Evolutionary conservation across 2,113 vertebrate genomes (phyloP), one percentile per base, ranked within the genome.

Genomic region (Clinocottus analis): DNA sequence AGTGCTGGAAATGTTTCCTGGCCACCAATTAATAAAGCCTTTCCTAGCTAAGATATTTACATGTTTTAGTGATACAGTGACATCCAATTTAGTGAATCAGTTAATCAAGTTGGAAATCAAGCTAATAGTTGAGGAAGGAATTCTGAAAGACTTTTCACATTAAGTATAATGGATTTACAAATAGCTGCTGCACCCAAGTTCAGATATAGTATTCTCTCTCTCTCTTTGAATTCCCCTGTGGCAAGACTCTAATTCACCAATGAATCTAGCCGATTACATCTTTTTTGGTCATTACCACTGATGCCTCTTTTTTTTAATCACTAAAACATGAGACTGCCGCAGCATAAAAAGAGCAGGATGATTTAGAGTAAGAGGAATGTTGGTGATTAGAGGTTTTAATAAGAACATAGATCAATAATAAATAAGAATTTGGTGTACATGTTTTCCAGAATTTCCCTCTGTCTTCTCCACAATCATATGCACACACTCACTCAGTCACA

Each of bases 401-500:
- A 56, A 45, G 68, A 66, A 47, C 43, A 67, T 27, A 70, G 14
- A 72, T n/a, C n/a, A n/a, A n/a, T n/a, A n/a, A n/a, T n/a, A n/a
- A n/a, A n/a, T n/a, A 45, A 12, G 25, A 29, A 59, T 59, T 23
- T 49, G 51, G 29, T 49, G 39, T 11, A 45, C 55, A 4, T 59
- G 47, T 7, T 61, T 37, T 60, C 14, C 7, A 66, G 21, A 77
- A 7, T 5, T 41, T 68, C 5, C 43, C 58, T 73, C 4, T 76
- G n/a, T n/a, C 47, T 37, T 25, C 13, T 10, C 23, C 39, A 60
- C 25, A 41, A 16, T 58, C 6, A 33, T 27, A 25, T 35, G 29
- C 49, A 56, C n/a, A 29, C 17, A 55, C n/a, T 27, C 23, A 43
- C 27, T 31, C 29, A 10, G 53, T n/a, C 16, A 49, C 16, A 10